A percentile compares a stretch with the other conserved stretches of the same genome.
Conservation (phyloP, 2,797 vertebrate genomes). For the Sternarchorhynchus goeldii region DNA sequence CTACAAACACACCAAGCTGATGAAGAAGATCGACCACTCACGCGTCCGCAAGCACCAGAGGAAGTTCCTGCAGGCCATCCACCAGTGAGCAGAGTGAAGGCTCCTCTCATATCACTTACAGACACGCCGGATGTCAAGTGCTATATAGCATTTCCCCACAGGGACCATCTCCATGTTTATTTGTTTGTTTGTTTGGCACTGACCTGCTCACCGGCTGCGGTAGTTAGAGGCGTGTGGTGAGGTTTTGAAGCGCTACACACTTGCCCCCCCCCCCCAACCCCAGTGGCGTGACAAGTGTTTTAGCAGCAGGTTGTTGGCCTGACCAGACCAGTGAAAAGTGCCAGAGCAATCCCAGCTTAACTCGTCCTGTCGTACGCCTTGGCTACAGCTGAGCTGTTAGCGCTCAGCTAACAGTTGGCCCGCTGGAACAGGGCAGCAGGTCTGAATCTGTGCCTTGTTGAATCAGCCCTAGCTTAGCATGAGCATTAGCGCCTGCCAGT, state of each 20-base stretch:
- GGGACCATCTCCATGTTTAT: background rate
- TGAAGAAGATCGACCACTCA: constrained; percentile 98
- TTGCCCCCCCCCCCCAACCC: constrained; percentile 6
- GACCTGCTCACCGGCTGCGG: background rate
- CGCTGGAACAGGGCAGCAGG: background rate
- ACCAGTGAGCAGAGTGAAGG: constrained; percentile 85
- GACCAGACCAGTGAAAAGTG: background rate
- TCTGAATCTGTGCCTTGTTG: background rate
- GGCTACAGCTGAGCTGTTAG: background rate
- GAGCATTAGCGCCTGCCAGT: constrained; percentile 4
- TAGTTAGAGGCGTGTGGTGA: constrained; percentile 27
- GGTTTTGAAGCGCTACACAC: constrained; percentile 14
- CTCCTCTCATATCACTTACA: background rate
- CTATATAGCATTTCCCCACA: background rate
- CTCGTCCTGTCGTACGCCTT: background rate
- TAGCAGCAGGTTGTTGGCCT: constrained; percentile 18
- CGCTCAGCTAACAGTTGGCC: background rate
- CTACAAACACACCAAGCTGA: constrained; percentile 98
- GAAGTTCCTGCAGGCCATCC: constrained; percentile 99
- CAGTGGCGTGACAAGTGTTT: constrained; percentile 6
- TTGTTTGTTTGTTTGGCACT: background rate
- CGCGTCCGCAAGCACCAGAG: constrained; percentile 98
- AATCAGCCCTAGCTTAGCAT: background rate
- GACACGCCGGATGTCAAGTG: background rate
- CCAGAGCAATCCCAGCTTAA: background rate